These are phyloP conservation scores for Loriculus beryllinus DNA, from an alignment of 2,797 vertebrate species.

Conservation along the genomic window DNA sequence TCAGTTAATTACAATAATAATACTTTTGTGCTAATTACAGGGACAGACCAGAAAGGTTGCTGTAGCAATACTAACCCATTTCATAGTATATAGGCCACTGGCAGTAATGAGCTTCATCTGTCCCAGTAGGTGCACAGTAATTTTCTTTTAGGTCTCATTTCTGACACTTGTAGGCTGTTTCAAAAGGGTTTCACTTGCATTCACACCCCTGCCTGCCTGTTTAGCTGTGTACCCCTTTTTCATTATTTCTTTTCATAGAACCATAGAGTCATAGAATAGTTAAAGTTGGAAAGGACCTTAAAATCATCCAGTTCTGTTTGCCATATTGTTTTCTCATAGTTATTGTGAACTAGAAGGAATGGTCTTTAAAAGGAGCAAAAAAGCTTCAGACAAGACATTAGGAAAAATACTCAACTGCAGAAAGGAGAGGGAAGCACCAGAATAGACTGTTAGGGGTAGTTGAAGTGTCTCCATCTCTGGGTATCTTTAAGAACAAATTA, in stretches of 20 bases:
- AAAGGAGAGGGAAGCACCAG: not conserved
- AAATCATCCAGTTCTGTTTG: not conserved
- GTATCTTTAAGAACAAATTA: not conserved
- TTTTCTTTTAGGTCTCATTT: constrained; percentile 16
- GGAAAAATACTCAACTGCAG: not conserved
- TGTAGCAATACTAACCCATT: constrained; percentile 29
- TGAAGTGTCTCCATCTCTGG: not conserved
- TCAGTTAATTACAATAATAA: constrained; percentile 57
- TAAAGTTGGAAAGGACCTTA: not conserved
- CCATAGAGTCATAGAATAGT: not conserved
- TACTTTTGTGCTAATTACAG: constrained; percentile 45
- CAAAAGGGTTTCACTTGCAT: not conserved
- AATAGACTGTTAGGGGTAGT: not conserved
- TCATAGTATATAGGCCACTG: constrained; percentile 38
- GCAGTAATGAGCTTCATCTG: constrained; percentile 18
- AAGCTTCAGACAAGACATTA: not conserved
- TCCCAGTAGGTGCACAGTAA: not conserved
- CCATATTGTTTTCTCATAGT: not conserved
- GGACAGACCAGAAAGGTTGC: constrained; percentile 2
- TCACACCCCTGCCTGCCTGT: not conserved
- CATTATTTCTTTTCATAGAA: not conserved
- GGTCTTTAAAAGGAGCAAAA: not conserved
- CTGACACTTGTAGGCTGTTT: not conserved
- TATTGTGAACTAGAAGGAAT: not conserved
- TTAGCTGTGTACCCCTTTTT: not conserved